Evolutionary conservation across 2,113 vertebrate species (phyloP).

Genomic region (Nycticorax nycticorax): DNA sequence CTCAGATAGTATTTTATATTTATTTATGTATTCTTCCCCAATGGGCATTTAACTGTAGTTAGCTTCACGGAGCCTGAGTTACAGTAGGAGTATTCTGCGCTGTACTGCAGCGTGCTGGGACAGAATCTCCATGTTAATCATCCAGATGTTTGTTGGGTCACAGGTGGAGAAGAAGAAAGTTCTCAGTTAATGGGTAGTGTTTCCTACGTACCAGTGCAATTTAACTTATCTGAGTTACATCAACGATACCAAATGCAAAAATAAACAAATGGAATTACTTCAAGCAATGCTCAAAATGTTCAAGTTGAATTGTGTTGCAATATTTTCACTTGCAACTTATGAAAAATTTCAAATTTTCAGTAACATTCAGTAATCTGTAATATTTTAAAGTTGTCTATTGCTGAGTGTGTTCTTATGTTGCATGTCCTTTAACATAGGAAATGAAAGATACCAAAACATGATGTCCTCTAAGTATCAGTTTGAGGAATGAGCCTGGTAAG

Average conservation of each 20-base stretch:
- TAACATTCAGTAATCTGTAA: neutral
- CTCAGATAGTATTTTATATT: neutral
- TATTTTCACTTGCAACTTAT: neutral
- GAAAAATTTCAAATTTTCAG: neutral
- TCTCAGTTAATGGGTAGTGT: neutral
- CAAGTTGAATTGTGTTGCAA: neutral
- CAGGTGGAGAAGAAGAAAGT: neutral
- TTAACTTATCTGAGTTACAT: neutral
- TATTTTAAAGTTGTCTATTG: neutral
- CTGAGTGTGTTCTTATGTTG: neutral
- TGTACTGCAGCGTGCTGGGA: neutral
- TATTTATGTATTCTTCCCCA: neutral
- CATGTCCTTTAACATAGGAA: neutral
- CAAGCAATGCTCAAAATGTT: neutral
- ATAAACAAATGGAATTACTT: neutral
- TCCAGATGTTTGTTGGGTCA: neutral
- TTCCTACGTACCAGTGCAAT: neutral
- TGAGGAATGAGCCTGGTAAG: neutral
- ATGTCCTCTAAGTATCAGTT: neutral
- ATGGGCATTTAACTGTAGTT: neutral
- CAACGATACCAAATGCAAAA: neutral
- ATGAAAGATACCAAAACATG: neutral
- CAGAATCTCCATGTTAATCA: neutral
- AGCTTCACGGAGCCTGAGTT: neutral
- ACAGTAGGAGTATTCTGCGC: accelerated